A percentile compares a stretch with the other conserved stretches of the same genome.
Evolutionary conservation across 2,888 invertebrate species (phyloP).

Genomic region (Gisinianus flammeolus): DNA sequence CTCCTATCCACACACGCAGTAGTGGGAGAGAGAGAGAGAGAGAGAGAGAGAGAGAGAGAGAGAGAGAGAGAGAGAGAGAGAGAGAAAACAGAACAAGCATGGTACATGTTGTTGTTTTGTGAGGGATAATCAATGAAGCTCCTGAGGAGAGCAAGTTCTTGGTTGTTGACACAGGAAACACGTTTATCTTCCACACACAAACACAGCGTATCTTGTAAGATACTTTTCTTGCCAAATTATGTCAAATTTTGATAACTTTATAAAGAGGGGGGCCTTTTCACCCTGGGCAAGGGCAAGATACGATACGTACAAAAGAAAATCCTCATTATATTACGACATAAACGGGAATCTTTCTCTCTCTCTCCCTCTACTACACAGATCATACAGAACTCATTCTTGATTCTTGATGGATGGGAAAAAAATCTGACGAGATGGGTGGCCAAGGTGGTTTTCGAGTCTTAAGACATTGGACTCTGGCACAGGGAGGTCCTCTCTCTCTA

Average conservation of each 20-base stretch:
- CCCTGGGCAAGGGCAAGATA: background rate
- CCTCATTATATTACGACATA: background rate
- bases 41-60: too few relatives aligned
- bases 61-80: too few relatives aligned
- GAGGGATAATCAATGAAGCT: too few relatives aligned
- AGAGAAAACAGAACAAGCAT: too few relatives aligned
- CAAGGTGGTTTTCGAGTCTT: constrained; percentile 28
- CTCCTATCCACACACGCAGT: too few relatives aligned
- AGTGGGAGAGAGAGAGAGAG: too few relatives aligned
- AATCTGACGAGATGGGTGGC: constrained; percentile 37
- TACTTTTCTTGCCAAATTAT: constrained; percentile 13
- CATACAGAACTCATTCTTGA: background rate
- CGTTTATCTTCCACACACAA: background rate
- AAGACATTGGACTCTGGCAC: constrained; percentile 23
- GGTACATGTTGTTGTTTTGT: too few relatives aligned
- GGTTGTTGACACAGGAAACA: constrained; percentile 6
- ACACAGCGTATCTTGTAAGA: background rate
- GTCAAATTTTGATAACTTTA: constrained; percentile 18
- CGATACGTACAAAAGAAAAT: background rate
- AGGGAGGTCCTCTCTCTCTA: constrained; percentile 29
- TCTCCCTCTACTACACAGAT: background rate
- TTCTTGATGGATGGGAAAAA: constrained; percentile 17
- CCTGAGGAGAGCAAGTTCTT: background rate
- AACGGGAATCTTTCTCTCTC: background rate
- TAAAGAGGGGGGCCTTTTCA: constrained; percentile 9